Evolutionary conservation across 2,888 invertebrate genomes (phyloP).

Genomic region (Drosophila aldrichi): DNA sequence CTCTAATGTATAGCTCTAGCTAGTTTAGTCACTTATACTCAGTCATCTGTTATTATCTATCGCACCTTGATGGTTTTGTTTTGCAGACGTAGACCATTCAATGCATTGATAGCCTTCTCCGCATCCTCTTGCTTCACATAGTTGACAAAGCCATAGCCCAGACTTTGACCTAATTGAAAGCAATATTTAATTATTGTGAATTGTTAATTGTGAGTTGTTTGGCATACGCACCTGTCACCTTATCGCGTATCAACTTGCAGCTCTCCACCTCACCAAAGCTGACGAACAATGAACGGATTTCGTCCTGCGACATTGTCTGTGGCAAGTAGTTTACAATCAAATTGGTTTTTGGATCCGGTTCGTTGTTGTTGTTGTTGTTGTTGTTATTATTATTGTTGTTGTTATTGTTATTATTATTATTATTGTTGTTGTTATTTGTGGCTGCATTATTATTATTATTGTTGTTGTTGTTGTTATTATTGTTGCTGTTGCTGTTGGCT

Average conservation of each 20-base stretch:
- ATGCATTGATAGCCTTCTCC: constrained; percentile 98
- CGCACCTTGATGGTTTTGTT: constrained; percentile 99
- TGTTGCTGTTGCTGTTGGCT: constrained; percentile 50
- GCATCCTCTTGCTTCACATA: constrained; percentile 99
- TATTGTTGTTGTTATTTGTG: constrained; percentile 70
- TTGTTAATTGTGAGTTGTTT: not conserved
- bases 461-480: constrained; percentile 3
- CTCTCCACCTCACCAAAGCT: constrained; percentile 98
- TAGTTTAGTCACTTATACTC: no score
- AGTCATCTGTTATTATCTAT: not conserved
- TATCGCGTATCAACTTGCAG: constrained; percentile 98
- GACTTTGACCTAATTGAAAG: constrained; percentile 92
- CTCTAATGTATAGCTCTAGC: not conserved
- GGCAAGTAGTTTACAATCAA: constrained; percentile 98
- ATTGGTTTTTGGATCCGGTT: constrained; percentile 95
- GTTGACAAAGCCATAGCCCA: constrained; percentile 99
- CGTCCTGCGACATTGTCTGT: constrained; percentile 97
- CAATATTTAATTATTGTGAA: not conserved
- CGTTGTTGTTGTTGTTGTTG: constrained; percentile 77
- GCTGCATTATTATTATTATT: constrained; percentile 72
- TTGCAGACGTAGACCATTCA: constrained; percentile 98
- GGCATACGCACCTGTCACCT: constrained; percentile 91
- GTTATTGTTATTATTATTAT: constrained; percentile 50
- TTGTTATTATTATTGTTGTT: constrained; percentile 55
- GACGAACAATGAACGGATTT: constrained; percentile 96